Evolutionary conservation across 2,797 vertebrate genomes (phyloP).

Genomic region (Astyanax mexicanus): DNA sequence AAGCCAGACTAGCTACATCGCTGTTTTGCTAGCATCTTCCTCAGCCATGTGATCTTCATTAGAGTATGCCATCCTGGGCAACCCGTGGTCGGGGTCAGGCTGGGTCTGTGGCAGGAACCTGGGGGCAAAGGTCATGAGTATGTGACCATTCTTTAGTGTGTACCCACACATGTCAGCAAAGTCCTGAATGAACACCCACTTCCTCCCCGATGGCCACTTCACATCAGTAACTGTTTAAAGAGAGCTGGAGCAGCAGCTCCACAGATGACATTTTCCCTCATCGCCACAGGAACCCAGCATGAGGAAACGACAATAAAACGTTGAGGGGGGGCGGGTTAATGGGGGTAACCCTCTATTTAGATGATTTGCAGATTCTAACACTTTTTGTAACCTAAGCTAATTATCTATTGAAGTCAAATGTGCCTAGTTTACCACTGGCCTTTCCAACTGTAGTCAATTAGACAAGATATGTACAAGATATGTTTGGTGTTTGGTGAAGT

Average conservation of each 20-base stretch:
- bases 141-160: constrained; percentile 64
- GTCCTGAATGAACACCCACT: constrained; percentile 61
- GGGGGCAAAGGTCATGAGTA: constrained; percentile 67
- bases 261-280: constrained; percentile 61
- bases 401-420: too few relatives aligned
- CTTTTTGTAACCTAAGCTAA: too few relatives aligned
- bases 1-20: too few relatives aligned
- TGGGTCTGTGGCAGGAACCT: constrained; percentile 63
- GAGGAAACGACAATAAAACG: not conserved
- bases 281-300: constrained; percentile 34
- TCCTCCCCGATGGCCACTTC: constrained; percentile 69
- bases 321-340: not conserved
- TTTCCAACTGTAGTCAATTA: too few relatives aligned
- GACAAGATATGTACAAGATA: too few relatives aligned
- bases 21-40: too few relatives aligned
- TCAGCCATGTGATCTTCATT: not conserved
- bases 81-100: constrained; percentile 56
- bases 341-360: too few relatives aligned
- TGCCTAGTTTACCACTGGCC: too few relatives aligned
- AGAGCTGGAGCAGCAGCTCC: constrained; percentile 62
- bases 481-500: too few relatives aligned
- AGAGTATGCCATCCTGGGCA: constrained; percentile 11
- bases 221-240: constrained; percentile 65
- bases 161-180: constrained; percentile 68
- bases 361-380: too few relatives aligned